A percentile compares a stretch with the other conserved stretches of the same genome.
Conservation (phyloP, 2,113 vertebrate genomes). For the Etia nguti region DNA sequence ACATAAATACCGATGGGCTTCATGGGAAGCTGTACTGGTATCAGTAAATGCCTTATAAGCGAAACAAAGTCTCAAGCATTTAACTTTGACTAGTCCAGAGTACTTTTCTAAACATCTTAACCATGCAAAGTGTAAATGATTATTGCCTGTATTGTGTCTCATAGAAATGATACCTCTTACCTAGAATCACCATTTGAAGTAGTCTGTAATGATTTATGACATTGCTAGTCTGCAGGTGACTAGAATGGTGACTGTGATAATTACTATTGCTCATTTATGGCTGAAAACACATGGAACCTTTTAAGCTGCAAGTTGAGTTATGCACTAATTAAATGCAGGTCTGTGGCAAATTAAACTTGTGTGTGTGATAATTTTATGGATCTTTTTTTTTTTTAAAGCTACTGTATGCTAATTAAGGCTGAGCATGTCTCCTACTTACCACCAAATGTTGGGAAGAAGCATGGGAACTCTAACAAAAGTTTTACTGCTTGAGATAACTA, state of each 20-base stretch:
- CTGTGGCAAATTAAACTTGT: constrained; percentile 15
- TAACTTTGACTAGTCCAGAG: not conserved
- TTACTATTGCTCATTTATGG: not conserved
- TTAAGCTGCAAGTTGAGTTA: constrained; percentile 17
- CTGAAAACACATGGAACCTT: constrained; percentile 14
- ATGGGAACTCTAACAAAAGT: constrained; percentile 15
- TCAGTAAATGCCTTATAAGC: not conserved
- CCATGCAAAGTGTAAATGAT: not conserved
- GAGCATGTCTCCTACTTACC: not conserved
- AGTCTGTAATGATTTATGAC: not conserved
- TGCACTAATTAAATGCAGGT: constrained; percentile 20
- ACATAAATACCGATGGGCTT: not conserved
- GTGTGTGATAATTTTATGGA: constrained; percentile 1
- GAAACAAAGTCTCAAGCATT: not conserved
- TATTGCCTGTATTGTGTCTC: not conserved
- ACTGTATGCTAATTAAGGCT: not conserved
- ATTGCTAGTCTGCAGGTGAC: not conserved
- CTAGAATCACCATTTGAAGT: not conserved
- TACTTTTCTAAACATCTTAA: not conserved
- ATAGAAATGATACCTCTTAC: not conserved
- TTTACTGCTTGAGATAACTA: constrained; percentile 32
- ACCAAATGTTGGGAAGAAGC: not conserved
- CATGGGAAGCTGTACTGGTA: not conserved
- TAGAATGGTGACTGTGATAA: not conserved
- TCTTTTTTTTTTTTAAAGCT: not conserved